Evolutionary conservation across 2,888 invertebrate genomes (phyloP).

Genomic region (Polia nebulosa): DNA sequence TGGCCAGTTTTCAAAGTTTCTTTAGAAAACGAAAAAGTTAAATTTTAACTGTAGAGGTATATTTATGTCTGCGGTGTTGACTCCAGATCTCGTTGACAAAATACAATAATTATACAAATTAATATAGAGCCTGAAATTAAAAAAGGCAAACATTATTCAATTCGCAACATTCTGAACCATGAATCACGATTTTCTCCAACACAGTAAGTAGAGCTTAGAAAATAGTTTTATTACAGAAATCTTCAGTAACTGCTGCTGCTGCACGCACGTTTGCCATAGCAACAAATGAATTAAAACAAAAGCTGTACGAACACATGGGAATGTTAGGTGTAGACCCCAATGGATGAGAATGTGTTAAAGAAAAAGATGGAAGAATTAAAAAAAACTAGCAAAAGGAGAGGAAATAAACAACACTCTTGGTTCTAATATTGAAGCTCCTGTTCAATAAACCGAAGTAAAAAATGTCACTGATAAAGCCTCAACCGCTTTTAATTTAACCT

Average conservation of each 20-base stretch:
- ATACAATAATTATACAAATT: not conserved
- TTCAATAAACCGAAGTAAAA: not conserved
- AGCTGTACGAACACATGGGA: constrained; percentile 23
- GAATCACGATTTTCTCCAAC: constrained; percentile 45
- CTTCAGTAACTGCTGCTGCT: constrained; percentile 24
- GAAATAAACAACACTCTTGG: not conserved
- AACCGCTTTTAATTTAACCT: constrained; percentile 21
- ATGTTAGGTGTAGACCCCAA: constrained; percentile 9
- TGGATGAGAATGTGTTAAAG: constrained; percentile 1
- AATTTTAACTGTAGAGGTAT: not conserved
- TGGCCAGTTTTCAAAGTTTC: too few species aligned
- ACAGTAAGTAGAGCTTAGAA: constrained; percentile 56
- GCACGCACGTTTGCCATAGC: constrained; percentile 41
- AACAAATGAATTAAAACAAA: constrained; percentile 44
- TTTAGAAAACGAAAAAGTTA: too few species aligned
- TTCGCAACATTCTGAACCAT: constrained; percentile 30
- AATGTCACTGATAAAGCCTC: not conserved
- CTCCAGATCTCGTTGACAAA: not conserved
- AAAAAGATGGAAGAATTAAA: not conserved
- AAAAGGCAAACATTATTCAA: constrained; percentile 10
- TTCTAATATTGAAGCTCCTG: not conserved
- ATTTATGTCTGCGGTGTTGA: not conserved
- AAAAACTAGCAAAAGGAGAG: not conserved
- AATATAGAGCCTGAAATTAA: not conserved
- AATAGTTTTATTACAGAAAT: constrained; percentile 45